A percentile compares a stretch with the other conserved stretches of the same genome.
Conservation (phyloP, 2,888 invertebrate species). For the Nemurella pictetii region DNA sequence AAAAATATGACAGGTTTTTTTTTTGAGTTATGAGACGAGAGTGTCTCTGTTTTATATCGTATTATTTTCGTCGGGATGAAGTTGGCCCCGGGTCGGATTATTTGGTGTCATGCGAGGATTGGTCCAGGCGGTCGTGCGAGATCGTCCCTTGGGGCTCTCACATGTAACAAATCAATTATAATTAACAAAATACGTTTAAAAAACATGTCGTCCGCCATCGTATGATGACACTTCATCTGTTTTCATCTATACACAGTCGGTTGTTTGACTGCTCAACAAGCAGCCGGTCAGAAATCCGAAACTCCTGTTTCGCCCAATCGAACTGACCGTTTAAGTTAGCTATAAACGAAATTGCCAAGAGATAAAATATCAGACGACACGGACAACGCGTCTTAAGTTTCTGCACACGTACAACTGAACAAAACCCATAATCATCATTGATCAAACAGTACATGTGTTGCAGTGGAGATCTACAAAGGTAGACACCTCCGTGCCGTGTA, state of each 20-base stretch:
- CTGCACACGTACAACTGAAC: background rate
- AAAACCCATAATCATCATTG: background rate
- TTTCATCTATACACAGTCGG: no score
- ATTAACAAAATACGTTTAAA: background rate
- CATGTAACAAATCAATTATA: background rate
- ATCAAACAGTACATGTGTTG: background rate
- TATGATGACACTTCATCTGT: no score
- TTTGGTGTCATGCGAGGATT: constrained; percentile 27
- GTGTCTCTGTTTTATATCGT: constrained; percentile 12
- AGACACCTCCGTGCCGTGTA: background rate
- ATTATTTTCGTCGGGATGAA: no score
- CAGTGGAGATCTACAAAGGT: background rate
- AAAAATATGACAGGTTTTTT: constrained; percentile 31
- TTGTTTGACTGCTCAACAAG: no score
- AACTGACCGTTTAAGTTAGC: no score
- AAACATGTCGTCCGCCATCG: background rate
- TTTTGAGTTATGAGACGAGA: constrained; percentile 20
- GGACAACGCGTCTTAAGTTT: background rate
- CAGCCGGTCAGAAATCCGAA: no score
- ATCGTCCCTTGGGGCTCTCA: background rate
- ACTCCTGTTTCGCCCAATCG: no score
- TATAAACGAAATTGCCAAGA: no score
- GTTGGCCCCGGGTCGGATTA: no score
- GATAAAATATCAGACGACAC: background rate
- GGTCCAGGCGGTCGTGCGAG: background rate